phyloP scores from a whole-genome alignment of 2,113 vertebrate species.

The Loxodonta africana region DNA sequence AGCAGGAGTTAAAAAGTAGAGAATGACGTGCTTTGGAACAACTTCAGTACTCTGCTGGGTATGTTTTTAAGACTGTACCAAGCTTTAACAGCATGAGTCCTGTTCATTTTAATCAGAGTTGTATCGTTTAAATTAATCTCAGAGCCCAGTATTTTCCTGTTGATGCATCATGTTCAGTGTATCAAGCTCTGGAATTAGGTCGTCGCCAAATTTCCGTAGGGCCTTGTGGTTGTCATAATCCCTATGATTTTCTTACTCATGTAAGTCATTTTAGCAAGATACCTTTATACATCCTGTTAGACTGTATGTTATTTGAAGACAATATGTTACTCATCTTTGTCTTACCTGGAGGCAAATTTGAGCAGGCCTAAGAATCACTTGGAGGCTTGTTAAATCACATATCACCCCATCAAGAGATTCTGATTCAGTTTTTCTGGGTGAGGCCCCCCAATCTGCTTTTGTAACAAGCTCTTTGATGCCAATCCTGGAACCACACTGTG shows the following conservation, averaged over 20 bases:
- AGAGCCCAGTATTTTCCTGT: background rate
- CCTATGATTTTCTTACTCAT: conserved; percentile 54
- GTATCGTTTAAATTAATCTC: background rate
- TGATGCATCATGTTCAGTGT: background rate
- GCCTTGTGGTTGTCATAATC: conserved; percentile 28
- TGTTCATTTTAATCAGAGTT: conserved; percentile 75
- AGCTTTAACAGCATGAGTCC: conserved; percentile 64
- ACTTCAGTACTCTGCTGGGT: conserved; percentile 59
- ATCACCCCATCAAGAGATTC: background rate
- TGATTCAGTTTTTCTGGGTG: background rate
- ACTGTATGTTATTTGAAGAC: conserved; percentile 56
- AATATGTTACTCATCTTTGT: conserved; percentile 50
- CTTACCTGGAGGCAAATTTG: conserved; percentile 24
- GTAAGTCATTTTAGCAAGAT: conserved; percentile 50
- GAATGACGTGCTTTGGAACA: conserved; percentile 84
- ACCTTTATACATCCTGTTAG: conserved; percentile 53
- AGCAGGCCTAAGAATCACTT: conserved; percentile 32
- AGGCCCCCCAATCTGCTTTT: conserved; percentile 7
- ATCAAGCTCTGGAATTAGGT: conserved; percentile 45
- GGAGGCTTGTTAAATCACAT: conserved; percentile 33
- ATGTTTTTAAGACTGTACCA: conserved; percentile 58
- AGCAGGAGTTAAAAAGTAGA: conserved; percentile 64
- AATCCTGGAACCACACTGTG: background rate
- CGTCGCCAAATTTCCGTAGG: conserved; percentile 47
- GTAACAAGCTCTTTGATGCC: background rate